phyloP scores from a whole-genome alignment of 2,113 vertebrate species.

The Nannospalax galili region DNA sequence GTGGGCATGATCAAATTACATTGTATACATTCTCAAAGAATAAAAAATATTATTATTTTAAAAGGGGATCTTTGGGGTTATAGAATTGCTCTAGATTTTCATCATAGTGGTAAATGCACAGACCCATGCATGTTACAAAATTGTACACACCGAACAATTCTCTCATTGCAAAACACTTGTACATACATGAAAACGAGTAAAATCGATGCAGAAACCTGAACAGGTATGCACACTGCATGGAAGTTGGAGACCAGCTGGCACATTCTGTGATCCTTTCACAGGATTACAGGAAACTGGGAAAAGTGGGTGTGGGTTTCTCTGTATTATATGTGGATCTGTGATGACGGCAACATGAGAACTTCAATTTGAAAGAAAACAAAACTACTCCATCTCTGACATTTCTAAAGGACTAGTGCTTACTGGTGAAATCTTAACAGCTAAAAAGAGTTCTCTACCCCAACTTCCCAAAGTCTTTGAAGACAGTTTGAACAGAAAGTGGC shows the following conservation, averaged over 20 bases:
- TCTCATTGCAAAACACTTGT: neutral
- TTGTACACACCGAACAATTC: neutral
- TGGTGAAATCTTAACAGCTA: neutral
- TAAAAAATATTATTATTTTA: neutral
- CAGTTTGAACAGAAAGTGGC: neutral
- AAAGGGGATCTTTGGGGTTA: neutral
- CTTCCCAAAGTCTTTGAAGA: neutral
- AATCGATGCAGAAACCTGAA: neutral
- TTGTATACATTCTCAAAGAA: neutral
- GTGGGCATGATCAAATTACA: neutral
- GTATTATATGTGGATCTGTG: neutral
- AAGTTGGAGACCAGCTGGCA: neutral
- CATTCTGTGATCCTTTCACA: neutral
- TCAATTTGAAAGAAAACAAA: neutral
- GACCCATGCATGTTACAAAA: neutral
- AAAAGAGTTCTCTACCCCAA: neutral
- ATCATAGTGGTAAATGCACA: no score
- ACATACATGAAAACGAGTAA: no score
- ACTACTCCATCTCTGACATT: neutral
- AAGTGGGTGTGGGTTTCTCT: neutral
- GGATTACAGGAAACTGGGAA: neutral
- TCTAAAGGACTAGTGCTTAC: neutral
- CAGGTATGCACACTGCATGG: fast-evolving
- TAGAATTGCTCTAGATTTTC: neutral
- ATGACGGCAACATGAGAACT: neutral